Evolutionary conservation across 2,113 vertebrate species (phyloP).

Genomic region (Forbesichthys papilliferus): DNA sequence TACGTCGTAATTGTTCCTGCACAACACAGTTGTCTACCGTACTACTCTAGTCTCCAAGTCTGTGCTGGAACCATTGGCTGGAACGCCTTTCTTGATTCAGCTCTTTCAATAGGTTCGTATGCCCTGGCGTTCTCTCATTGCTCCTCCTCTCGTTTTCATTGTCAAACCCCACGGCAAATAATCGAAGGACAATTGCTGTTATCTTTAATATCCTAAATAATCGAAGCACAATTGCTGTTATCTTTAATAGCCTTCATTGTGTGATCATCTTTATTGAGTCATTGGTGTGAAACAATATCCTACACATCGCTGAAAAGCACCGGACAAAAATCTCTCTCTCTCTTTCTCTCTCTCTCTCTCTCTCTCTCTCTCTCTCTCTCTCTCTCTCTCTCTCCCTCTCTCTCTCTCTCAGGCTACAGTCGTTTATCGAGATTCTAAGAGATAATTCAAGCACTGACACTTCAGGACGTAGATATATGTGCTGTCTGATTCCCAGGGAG

Average conservation of each 20-base stretch:
- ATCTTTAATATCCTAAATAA: constrained; percentile 2
- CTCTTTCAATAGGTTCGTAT: constrained; percentile 60
- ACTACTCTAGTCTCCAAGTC: constrained; percentile 44
- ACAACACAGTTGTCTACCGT: constrained; percentile 52
- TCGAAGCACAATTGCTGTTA: not conserved
- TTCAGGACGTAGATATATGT: constrained; percentile 71
- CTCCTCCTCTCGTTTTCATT: constrained; percentile 52
- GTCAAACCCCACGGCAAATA: constrained; percentile 34
- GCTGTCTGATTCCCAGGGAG: constrained; percentile 71
- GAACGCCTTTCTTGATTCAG: constrained; percentile 53
- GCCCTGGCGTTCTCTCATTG: constrained; percentile 48
- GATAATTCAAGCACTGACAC: constrained; percentile 51
- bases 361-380: constrained; percentile 10
- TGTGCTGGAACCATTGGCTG: constrained; percentile 50
- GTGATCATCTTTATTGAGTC: not conserved
- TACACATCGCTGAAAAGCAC: not conserved
- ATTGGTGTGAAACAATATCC: not conserved
- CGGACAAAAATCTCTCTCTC: not conserved
- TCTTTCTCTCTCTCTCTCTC: constrained; percentile 1
- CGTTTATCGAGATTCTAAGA: constrained; percentile 40
- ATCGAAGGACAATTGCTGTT: not conserved
- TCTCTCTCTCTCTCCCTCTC: constrained; percentile 13
- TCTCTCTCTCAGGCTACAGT: constrained; percentile 8
- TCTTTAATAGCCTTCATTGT: not conserved
- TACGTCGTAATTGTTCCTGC: constrained; percentile 52